phyloP scores from a whole-genome alignment of 2,113 vertebrate genomes.

The human region DNA sequence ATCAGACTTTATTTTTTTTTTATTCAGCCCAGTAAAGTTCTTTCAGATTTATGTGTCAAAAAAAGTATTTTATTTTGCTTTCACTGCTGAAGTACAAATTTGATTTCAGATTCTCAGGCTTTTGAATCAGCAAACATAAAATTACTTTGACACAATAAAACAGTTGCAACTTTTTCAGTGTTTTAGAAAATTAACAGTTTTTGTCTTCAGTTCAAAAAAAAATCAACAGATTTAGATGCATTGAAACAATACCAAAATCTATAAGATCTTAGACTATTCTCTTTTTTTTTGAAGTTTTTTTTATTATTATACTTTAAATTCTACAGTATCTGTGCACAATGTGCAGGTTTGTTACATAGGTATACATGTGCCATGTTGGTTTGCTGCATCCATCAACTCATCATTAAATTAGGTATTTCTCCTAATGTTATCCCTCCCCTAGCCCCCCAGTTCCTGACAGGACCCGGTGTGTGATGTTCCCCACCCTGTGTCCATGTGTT shows the following conservation, averaged over 20 bases:
- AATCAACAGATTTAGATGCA: background rate
- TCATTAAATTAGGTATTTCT: too few relatives aligned
- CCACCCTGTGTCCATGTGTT: too few relatives aligned
- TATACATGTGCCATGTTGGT: too few relatives aligned
- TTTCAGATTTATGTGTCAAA: background rate
- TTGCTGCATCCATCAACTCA: too few relatives aligned
- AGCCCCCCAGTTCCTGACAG: too few relatives aligned
- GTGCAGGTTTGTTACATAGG: too few relatives aligned
- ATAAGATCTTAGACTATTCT: background rate
- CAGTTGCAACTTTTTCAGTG: background rate
- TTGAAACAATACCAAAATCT: background rate
- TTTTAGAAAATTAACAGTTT: background rate
- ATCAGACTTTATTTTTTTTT: background rate
- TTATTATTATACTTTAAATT: too few relatives aligned
- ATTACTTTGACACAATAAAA: background rate
- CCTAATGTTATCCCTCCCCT: too few relatives aligned
- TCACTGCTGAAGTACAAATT: background rate
- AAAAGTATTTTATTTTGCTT: background rate
- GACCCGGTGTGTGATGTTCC: too few relatives aligned
- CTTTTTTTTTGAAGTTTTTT: too few relatives aligned
- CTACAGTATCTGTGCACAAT: too few relatives aligned
- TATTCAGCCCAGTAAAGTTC: background rate
- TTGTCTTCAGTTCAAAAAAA: background rate
- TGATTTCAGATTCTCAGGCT: background rate
- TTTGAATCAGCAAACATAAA: background rate